phyloP scores from a whole-genome alignment of 2,113 vertebrate genomes.

The Rhineura floridana region DNA sequence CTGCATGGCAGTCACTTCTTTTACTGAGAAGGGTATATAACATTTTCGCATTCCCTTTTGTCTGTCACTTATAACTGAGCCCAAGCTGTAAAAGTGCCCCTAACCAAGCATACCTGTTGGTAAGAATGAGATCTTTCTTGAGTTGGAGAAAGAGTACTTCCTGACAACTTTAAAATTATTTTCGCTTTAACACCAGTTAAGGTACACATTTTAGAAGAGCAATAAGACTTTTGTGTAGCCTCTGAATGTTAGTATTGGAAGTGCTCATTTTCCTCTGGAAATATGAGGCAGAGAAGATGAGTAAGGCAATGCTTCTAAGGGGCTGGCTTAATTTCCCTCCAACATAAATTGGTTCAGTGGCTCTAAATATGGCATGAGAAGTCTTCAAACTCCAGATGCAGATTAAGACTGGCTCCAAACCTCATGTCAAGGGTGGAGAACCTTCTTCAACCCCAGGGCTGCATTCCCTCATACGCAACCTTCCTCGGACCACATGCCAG shows the following conservation, averaged over 20 bases:
- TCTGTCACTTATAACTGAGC: slow-evolving; percentile 41
- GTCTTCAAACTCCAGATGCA: background rate
- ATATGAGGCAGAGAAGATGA: background rate
- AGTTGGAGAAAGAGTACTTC: slow-evolving; percentile 36
- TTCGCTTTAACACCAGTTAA: slow-evolving; percentile 40
- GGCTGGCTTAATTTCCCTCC: background rate
- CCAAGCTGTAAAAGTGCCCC: background rate
- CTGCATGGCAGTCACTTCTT: slow-evolving; percentile 56
- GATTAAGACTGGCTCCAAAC: background rate
- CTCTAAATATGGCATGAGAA: background rate
- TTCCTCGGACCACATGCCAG: no score
- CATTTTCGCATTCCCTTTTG: slow-evolving; percentile 55
- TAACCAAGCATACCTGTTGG: slow-evolving; percentile 39
- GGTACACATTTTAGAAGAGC: background rate
- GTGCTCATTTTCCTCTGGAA: background rate
- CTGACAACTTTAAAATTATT: slow-evolving; percentile 21
- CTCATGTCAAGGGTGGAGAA: no score
- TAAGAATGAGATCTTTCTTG: slow-evolving; percentile 35
- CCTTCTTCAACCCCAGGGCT: no score
- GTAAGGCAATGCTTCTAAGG: background rate
- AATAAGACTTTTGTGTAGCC: background rate
- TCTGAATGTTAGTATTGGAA: background rate
- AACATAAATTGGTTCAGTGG: background rate
- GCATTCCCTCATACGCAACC: no score
- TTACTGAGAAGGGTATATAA: slow-evolving; percentile 20